Percentiles rank a stretch among this genome's conserved stretches.
phyloP scores from a whole-genome alignment of 2,113 vertebrate genomes.

The Alligator sinensis region DNA sequence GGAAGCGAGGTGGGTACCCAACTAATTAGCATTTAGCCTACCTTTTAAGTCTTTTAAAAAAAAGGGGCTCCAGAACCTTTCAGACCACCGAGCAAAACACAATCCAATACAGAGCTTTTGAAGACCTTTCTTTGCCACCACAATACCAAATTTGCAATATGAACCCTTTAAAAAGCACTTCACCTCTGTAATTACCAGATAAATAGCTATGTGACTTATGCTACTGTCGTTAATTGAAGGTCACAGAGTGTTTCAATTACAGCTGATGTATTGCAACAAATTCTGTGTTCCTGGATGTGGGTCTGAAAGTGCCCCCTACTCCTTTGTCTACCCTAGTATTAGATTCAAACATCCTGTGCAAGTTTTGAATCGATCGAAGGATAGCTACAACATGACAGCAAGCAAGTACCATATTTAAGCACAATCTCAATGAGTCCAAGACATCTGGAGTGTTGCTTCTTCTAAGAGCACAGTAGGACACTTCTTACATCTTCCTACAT shows the following conservation, averaged over 20 bases:
- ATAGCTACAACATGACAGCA: not conserved
- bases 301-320: not conserved
- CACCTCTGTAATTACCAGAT: conserved; percentile 6
- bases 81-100: conserved; percentile 30
- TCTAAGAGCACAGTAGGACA: not conserved
- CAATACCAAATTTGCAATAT: conserved; percentile 32
- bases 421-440: not conserved
- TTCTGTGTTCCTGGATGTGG: conserved; percentile 2
- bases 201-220: conserved; percentile 25
- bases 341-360: not conserved
- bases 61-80: conserved; percentile 9
- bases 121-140: conserved; percentile 57
- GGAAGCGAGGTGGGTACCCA: conserved; percentile 25
- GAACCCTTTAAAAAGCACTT: conserved; percentile 47
- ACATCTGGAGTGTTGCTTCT: not conserved
- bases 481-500: not conserved
- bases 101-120: conserved; percentile 9
- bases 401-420: not conserved
- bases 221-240: conserved; percentile 60
- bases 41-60: conserved; percentile 46
- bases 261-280: conserved; percentile 37
- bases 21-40: conserved; percentile 56
- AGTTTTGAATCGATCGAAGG: not conserved
- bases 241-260: conserved; percentile 59
- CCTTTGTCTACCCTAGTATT: not conserved